Conservation (phyloP, 2,888 invertebrate species). For the Spodoptera picta region DNA sequence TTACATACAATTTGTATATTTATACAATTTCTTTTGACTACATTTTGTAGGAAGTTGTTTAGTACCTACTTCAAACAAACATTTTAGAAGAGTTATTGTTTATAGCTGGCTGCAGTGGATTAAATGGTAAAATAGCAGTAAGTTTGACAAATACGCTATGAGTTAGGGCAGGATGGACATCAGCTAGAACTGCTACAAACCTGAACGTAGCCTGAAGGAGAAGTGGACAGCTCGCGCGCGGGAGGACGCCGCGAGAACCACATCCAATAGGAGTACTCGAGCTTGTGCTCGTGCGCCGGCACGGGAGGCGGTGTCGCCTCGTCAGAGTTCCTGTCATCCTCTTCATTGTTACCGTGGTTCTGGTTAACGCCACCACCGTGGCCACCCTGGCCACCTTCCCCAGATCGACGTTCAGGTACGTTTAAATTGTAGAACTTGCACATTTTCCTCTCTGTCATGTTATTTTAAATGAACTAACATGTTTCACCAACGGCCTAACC, state of each 20-base stretch:
- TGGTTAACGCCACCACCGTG: constrained; percentile 70
- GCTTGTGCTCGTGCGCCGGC: constrained; percentile 95
- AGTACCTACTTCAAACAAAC: too few species aligned
- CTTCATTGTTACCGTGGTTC: constrained; percentile 77
- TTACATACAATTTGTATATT: constrained; percentile 28
- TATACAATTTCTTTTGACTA: constrained; percentile 1
- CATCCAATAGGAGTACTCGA: constrained; percentile 97
- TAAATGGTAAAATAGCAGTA: not conserved
- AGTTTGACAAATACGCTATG: constrained; percentile 2
- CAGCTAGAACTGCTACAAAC: constrained; percentile 59
- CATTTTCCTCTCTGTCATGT: constrained; percentile 89
- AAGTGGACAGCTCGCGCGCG: constrained; percentile 79
- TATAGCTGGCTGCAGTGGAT: too few species aligned
- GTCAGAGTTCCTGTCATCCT: constrained; percentile 78
- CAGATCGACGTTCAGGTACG: constrained; percentile 86
- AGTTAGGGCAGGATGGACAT: constrained; percentile 1
- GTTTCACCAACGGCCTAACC: constrained; percentile 88
- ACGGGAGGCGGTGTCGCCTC: constrained; percentile 85
- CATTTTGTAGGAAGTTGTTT: constrained; percentile 7
- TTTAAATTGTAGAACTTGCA: constrained; percentile 88
- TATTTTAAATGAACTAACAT: constrained; percentile 86
- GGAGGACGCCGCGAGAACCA: constrained; percentile 93
- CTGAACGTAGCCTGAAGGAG: constrained; percentile 86
- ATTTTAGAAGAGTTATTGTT: too few species aligned
- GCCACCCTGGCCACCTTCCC: constrained; percentile 76